phyloP scores from a whole-genome alignment of 2,797 vertebrate genomes.

The Pelobates cultripes region DNA sequence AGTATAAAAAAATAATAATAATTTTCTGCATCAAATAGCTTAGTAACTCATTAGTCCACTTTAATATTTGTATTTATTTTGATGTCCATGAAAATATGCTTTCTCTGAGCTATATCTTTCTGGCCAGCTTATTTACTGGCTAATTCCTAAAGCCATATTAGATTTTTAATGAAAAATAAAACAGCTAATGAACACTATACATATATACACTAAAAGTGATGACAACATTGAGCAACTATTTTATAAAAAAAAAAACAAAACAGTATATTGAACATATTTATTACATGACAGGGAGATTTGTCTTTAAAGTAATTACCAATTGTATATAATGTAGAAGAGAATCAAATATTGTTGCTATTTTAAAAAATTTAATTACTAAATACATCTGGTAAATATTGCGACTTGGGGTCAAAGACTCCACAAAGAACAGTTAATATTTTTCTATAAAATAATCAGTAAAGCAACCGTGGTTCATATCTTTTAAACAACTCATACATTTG shows the following conservation, averaged over 20 bases:
- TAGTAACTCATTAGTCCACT: too few relatives aligned
- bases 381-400: not conserved
- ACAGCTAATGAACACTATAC: slow-evolving; percentile 45
- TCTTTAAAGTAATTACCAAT: slow-evolving; percentile 1
- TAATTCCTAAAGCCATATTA: slow-evolving; percentile 77
- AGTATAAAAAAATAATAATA: too few relatives aligned
- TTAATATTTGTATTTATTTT: too few relatives aligned
- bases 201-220: slow-evolving; percentile 6
- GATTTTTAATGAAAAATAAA: slow-evolving; percentile 74
- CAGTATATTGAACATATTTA: not conserved
- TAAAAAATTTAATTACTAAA: not conserved
- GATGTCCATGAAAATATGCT: slow-evolving; percentile 69
- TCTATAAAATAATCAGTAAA: not conserved
- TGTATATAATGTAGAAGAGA: not conserved
- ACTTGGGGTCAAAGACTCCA: not conserved
- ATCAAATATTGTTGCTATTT: not conserved
- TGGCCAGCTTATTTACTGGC: slow-evolving; percentile 66
- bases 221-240: not conserved
- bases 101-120: slow-evolving; percentile 71
- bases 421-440: not conserved
- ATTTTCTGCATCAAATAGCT: too few relatives aligned
- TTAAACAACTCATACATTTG: not conserved
- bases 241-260: too few relatives aligned
- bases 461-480: not conserved
- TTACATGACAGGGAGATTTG: not conserved